phyloP scores from a whole-genome alignment of 53 echinoderm and acorn worm genomes.

The Echinarachnius parma region DNA sequence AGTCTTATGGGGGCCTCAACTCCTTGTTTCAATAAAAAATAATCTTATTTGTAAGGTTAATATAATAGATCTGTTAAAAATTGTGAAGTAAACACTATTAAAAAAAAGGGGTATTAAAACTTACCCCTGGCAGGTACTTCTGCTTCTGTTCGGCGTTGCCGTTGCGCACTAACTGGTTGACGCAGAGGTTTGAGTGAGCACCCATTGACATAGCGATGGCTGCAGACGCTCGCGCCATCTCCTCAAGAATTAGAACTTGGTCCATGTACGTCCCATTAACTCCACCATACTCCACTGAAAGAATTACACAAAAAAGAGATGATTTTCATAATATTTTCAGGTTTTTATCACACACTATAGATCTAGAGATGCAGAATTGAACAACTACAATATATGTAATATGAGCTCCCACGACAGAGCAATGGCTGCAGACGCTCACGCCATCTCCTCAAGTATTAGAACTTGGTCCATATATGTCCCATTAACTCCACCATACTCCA shows the following conservation, averaged over 20 bases:
- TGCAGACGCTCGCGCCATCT: slow-evolving; percentile 37
- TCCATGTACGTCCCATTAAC: slow-evolving; percentile 42
- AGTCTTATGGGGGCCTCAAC: no score
- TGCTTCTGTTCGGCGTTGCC: slow-evolving; percentile 48
- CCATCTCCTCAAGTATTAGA: slow-evolving; percentile 44
- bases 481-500: neutral
- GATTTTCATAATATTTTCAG: no score
- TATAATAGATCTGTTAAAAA: no score
- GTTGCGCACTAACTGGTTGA: slow-evolving; percentile 43
- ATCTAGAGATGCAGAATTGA: no score
- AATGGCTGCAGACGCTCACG: slow-evolving; percentile 33
- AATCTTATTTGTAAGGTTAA: no score
- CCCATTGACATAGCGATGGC: slow-evolving; percentile 25
- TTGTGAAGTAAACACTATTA: no score
- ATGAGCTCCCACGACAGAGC: slow-evolving; percentile 37
- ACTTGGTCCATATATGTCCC: neutral
- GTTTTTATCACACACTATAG: no score
- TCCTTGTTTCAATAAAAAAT: no score
- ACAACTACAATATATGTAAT: no score
- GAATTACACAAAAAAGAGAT: neutral
- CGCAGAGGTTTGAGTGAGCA: slow-evolving; percentile 48
- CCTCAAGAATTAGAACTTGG: slow-evolving; percentile 44
- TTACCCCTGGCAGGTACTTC: slow-evolving; percentile 48
- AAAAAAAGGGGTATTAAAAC: no score
- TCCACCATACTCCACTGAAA: slow-evolving; percentile 44